Conservation (phyloP, 2,888 invertebrate species). For the Nowickia ferox region DNA sequence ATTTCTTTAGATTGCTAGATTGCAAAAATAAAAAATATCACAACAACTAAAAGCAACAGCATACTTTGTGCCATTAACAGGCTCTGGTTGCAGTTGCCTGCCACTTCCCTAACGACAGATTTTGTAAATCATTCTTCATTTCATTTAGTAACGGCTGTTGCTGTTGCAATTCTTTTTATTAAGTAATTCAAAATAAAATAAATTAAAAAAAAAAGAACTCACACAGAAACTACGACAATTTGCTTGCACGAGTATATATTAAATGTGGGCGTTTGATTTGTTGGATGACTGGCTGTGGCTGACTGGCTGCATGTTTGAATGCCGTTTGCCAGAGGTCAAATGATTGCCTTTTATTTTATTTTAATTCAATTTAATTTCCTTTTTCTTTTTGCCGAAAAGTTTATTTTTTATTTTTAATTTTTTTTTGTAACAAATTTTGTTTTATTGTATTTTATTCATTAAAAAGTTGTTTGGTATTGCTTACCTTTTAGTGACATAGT, state of each 20-base stretch:
- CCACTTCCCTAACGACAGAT: background rate
- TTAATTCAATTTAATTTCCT: conserved; percentile 22
- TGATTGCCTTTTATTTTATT: conserved; percentile 48
- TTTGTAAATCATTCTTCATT: conserved; percentile 37
- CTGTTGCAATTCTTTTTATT: conserved; percentile 8
- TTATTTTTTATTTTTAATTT: conserved; percentile 1
- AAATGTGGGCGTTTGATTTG: conserved; percentile 58
- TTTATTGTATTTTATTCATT: conserved; percentile 41
- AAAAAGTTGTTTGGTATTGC: conserved; percentile 39
- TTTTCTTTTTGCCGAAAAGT: background rate
- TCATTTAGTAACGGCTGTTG: conserved; percentile 33
- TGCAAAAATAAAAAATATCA: background rate
- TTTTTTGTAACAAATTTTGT: background rate
- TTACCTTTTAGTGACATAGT: conserved; percentile 24
- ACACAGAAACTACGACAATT: conserved; percentile 36
- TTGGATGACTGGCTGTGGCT: background rate
- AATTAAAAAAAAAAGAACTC: background rate
- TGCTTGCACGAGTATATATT: conserved; percentile 43
- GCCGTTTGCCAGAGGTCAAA: conserved; percentile 52
- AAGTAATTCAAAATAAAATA: conserved; percentile 35
- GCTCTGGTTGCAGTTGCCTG: background rate
- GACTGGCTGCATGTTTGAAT: background rate
- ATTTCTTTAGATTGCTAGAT: background rate
- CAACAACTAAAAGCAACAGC: background rate
- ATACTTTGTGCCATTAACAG: background rate